A percentile compares a stretch with the other conserved stretches of the same genome.
phyloP scores from a whole-genome alignment of 2,113 vertebrate species.

The Mus pahari region DNA sequence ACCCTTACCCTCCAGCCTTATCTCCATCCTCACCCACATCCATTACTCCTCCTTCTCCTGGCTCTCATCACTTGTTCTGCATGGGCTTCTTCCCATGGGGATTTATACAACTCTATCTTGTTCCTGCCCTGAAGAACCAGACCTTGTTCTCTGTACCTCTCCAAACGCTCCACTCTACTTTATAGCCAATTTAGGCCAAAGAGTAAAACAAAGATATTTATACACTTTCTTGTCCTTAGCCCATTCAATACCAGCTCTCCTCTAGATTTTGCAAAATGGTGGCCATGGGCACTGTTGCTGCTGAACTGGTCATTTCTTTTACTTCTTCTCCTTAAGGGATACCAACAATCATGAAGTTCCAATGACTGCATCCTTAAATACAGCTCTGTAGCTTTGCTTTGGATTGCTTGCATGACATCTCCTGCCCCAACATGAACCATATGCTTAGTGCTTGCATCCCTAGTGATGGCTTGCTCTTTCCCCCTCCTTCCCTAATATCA shows the following conservation, averaged over 20 bases:
- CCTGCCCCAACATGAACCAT: too few species aligned
- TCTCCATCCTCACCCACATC: accelerated
- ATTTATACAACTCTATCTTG: background rate
- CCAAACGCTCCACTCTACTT: background rate
- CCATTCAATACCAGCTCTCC: background rate
- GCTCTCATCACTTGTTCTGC: background rate
- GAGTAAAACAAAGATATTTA: background rate
- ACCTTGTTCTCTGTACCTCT: background rate
- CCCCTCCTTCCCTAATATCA: background rate
- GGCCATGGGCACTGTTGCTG: too few species aligned
- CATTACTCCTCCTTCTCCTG: background rate
- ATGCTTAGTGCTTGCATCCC: background rate
- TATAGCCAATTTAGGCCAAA: background rate
- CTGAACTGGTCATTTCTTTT: background rate
- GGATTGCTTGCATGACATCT: background rate
- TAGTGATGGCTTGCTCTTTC: background rate
- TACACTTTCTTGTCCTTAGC: background rate
- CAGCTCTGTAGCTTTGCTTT: background rate
- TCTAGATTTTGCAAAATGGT: background rate
- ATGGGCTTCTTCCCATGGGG: background rate
- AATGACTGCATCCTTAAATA: background rate
- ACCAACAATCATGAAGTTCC: too few species aligned
- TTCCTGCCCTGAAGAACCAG: background rate
- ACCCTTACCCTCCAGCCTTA: background rate
- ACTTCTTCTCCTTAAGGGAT: background rate